These are phyloP conservation scores for Aspidapion aeneum DNA, from an alignment of 2,888 invertebrate species.

Conservation along the genomic window DNA sequence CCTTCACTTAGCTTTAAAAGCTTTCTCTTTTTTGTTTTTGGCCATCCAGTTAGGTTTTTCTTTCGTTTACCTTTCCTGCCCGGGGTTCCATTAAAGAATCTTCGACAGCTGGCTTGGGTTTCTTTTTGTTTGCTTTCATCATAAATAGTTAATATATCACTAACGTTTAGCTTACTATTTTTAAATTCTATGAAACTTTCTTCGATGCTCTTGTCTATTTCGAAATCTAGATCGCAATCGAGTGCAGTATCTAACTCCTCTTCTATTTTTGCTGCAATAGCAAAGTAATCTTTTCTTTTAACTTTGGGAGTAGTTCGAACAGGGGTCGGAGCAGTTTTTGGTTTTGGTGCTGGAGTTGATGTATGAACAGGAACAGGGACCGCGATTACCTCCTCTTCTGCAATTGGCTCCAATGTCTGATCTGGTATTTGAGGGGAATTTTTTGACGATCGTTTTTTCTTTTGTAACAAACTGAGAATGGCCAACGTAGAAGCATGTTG, in stretches of 20 bases:
- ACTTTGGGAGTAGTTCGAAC: constrained; percentile 35
- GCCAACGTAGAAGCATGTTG: constrained; percentile 87
- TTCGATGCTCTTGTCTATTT: constrained; percentile 28
- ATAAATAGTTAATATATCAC: constrained; percentile 45
- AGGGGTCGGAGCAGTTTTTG: constrained; percentile 4
- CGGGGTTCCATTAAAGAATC: constrained; percentile 28
- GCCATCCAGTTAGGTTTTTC: constrained; percentile 82
- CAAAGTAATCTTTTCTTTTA: constrained; percentile 40
- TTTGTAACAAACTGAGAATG: constrained; percentile 65
- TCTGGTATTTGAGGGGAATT: neutral
- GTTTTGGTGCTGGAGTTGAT: constrained; percentile 4
- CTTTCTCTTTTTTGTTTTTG: constrained; percentile 51
- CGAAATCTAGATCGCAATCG: constrained; percentile 27
- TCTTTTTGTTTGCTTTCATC: constrained; percentile 46
- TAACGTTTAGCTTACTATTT: constrained; percentile 33
- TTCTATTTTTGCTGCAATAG: constrained; percentile 48
- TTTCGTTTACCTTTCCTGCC: constrained; percentile 55
- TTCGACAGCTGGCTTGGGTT: constrained; percentile 24
- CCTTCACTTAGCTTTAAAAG: constrained; percentile 38
- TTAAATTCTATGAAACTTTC: constrained; percentile 40
- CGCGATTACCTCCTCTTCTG: constrained; percentile 16
- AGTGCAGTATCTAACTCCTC: constrained; percentile 43
- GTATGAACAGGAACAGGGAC: constrained; percentile 32
- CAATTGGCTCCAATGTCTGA: neutral
- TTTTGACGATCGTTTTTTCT: constrained; percentile 47